Percentiles rank a stretch among this genome's conserved stretches.
These are phyloP conservation scores for Syngnathus floridae DNA, from an alignment of 2,113 vertebrate species.

Conservation along the genomic window DNA sequence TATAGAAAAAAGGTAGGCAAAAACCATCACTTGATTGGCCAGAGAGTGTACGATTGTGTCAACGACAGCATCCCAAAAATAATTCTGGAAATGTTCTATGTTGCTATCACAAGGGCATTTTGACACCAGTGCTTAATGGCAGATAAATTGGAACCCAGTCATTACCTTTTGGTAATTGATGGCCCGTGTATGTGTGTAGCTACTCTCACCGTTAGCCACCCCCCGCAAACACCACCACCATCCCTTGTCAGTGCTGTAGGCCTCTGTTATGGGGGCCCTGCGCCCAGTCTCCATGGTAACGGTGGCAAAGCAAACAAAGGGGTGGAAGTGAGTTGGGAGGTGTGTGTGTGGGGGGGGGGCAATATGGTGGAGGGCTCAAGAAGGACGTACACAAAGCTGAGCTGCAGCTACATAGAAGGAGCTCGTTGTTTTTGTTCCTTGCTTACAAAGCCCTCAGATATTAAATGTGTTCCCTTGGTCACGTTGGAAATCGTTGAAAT, in stretches of 20 bases:
- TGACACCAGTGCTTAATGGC: slow-evolving; percentile 53
- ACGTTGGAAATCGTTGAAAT: slow-evolving; percentile 59
- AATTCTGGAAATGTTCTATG: background rate
- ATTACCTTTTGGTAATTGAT: slow-evolving; percentile 61
- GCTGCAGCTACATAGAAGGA: slow-evolving; percentile 18
- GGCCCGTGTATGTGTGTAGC: slow-evolving; percentile 35
- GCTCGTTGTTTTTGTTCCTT: slow-evolving; percentile 18
- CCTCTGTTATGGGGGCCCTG: slow-evolving; percentile 66
- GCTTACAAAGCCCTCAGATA: slow-evolving; percentile 9
- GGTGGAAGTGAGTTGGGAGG: slow-evolving; percentile 62
- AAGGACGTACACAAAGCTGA: slow-evolving; percentile 48
- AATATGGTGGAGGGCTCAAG: slow-evolving; percentile 60
- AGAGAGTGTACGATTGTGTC: slow-evolving; percentile 13
- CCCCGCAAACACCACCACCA: slow-evolving; percentile 2
- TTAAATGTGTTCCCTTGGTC: slow-evolving; percentile 13
- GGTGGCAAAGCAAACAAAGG: slow-evolving; percentile 75
- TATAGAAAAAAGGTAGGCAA: slow-evolving; percentile 4
- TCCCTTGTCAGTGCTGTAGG: slow-evolving; percentile 58
- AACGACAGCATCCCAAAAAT: slow-evolving; percentile 18
- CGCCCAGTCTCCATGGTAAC: slow-evolving; percentile 70
- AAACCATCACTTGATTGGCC: slow-evolving; percentile 32
- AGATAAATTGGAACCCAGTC: slow-evolving; percentile 32
- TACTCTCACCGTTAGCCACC: slow-evolving; percentile 6
- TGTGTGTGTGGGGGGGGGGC: slow-evolving; percentile 40
- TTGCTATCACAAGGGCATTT: slow-evolving; percentile 58